Base-by-base conservation (phyloP, 1,140 invertebrate genomes). In the Anastrepha ludens region DNA sequence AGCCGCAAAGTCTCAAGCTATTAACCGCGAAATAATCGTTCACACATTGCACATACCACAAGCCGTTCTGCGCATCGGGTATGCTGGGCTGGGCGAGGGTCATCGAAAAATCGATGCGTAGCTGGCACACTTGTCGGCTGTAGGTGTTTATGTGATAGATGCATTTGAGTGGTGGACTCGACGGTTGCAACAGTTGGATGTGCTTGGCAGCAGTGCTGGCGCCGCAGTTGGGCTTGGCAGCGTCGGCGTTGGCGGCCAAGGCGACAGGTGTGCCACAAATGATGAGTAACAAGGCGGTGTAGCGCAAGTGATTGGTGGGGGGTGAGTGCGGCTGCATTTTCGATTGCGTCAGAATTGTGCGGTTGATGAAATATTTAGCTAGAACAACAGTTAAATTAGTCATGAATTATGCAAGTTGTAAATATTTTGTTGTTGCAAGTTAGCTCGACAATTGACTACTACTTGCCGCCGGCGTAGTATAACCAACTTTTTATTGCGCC, bases 81-180 rank as follows among this genome's bases (percentile, higher is more conserved):
- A 87, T 64, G 20, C 86, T 55, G 3, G 92, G 92, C 70, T 91
- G 91, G 8, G 89, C 89, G 85, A 93, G 59, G 0, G 78, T 89
- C 89, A 91, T 89, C 58, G 78, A 86, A 15, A 93, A 92, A 4
- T 93, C 90, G 50, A 93, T 90, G 74, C 92, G 89, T 85, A 93
- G 58, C 85, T 93, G 92, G 78, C 92, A 93, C 6, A 93, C 91
- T 47, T 91, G 89, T 44, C 89, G 91, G 88, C 89, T 93, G 88
- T 90, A 90, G 15, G 89, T 86, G 50, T 89, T 91, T 13, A 93
- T 88, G 3, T 89, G 88, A 47, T 93, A 93, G 5, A 87, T 87
- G 86, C 91, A 93, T 39, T 88, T 70, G n/a, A 89, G 70, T 0
- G 91, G 91, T 4, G 91, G 90, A 88, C 41, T 90, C 64, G 88